Evolutionary conservation across 2,113 vertebrate genomes (phyloP).

Genomic region (Brachyhypopomus occidentalis): DNA sequence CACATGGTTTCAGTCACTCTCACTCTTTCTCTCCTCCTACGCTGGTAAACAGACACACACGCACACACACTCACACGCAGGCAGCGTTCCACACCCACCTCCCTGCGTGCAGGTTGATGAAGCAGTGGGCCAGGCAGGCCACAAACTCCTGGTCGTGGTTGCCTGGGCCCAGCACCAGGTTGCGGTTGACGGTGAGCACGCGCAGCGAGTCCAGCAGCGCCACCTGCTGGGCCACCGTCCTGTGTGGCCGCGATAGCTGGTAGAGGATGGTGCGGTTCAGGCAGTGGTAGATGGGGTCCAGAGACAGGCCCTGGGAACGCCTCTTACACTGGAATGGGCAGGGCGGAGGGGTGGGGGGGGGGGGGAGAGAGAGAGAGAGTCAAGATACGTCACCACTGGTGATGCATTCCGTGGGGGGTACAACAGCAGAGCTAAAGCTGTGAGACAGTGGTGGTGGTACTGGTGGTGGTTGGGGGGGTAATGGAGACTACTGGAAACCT

Average conservation of each 20-base stretch:
- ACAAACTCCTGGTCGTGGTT: conserved; percentile 99
- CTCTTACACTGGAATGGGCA: conserved; percentile 83
- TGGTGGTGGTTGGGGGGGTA: no score
- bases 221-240: conserved; percentile 97
- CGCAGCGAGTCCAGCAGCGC: conserved; percentile 91
- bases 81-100: conserved; percentile 78
- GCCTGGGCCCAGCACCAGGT: conserved; percentile 92
- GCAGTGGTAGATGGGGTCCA: conserved; percentile 95
- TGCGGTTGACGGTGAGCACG: conserved; percentile 94
- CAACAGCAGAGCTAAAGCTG: no score
- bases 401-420: no score
- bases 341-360: background rate
- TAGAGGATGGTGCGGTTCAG: conserved; percentile 98
- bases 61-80: background rate
- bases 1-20: background rate
- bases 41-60: background rate
- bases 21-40: background rate
- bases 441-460: no score
- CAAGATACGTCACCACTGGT: no score
- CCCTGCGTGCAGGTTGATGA: conserved; percentile 91
- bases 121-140: conserved; percentile 93
- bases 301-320: conserved; percentile 90
- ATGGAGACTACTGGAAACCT: no score
- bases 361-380: no score
- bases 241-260: conserved; percentile 94